Evolutionary conservation across 2,797 vertebrate genomes (phyloP).

Genomic region (Sebastes elongatus): DNA sequence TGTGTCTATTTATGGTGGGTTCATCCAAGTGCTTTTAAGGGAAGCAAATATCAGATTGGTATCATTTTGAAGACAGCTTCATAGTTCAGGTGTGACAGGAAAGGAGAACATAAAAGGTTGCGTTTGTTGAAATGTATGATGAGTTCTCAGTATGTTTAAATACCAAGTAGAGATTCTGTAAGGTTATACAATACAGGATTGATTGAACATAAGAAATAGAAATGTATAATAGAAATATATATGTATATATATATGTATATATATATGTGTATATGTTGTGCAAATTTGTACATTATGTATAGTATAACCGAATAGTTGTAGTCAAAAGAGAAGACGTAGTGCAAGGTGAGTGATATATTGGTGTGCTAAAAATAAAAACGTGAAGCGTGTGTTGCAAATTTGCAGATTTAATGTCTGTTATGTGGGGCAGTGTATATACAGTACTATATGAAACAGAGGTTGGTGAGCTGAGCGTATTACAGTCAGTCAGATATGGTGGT

Average conservation of each 20-base stretch:
- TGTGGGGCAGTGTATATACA: not conserved
- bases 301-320: not conserved
- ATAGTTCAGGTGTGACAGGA: not conserved
- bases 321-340: not conserved
- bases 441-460: not conserved
- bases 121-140: not conserved
- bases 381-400: not conserved
- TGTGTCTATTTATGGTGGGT: not conserved
- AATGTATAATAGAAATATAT: not conserved
- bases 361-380: not conserved
- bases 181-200: not conserved
- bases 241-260: too few relatives aligned
- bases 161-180: not conserved
- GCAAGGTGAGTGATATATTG: not conserved
- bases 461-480: not conserved
- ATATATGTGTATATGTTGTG: not conserved
- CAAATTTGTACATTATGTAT: not conserved
- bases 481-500: not conserved
- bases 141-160: not conserved
- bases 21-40: not conserved
- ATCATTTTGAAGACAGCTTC: not conserved
- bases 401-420: too few relatives aligned
- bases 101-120: not conserved
- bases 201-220: not conserved
- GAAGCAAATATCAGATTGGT: not conserved